Base-by-base conservation (phyloP, 2,113 vertebrate genomes). In the Prietella phreatophila region DNA sequence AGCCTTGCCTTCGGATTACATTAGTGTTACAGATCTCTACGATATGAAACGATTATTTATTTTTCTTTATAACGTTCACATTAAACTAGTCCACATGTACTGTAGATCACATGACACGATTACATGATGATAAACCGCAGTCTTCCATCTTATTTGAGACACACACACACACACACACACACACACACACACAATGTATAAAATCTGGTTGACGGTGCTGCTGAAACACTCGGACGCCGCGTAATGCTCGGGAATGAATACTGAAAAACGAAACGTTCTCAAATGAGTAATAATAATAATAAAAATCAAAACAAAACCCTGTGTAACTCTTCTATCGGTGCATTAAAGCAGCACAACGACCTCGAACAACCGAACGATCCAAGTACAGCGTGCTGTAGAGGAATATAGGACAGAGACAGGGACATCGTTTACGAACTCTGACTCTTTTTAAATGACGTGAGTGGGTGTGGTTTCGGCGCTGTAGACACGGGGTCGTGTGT, bases 21-120 rank as follows among this genome's bases (percentile, higher is more conserved):
- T 90, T 47, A 90, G 36, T 42, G 81, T 86, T 88, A 88, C 36
- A 78, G 85, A 88, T 56, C 39, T 88, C 75, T 87, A 94, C 79
- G 91, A 88, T 89, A 81, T 30, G 55, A 90, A 55, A 89, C 86
- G 22, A 78, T 81, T 55, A 3, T 71, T 39, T 22, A 22, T n/a
- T 14, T 92, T 89, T 91, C 0, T 42, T 42, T 42, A 4, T 42
- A 42, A 42, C 17, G 7, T 39, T 75, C 55, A 82, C 50, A 71
- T 10, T 79, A 36, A 53, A 69, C 20, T 7, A 20, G 27, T 4
- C 58, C 22, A 15, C 0, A 83, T 84, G 71, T 42, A 11, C 30
- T 86, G 53, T 55, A 63, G 33, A 17, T 76, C 63, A 84, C 15
- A 85, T 73, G 90, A 91, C 65, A 84, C 85, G 84, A 92, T 91